These are phyloP conservation scores for Agrilus planipennis DNA, from an alignment of 1,140 invertebrate genomes.

Conservation along the genomic window DNA sequence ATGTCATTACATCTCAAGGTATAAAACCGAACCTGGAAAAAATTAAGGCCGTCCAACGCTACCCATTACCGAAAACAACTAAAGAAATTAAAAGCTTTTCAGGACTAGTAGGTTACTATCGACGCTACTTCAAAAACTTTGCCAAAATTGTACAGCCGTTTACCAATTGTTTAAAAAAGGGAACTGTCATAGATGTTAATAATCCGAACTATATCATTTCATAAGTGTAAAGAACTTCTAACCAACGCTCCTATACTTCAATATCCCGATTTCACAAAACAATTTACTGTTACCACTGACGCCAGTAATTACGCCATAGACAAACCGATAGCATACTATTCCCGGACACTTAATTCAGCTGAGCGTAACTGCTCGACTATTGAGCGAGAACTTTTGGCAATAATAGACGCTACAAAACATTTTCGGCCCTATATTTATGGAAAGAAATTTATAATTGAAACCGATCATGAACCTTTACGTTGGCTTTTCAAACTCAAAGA, in stretches of 20 bases:
- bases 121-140: too few relatives aligned
- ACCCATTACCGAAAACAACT: too few relatives aligned
- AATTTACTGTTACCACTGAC: not conserved
- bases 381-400: slow-evolving; percentile 36
- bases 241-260: slow-evolving; percentile 3
- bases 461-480: slow-evolving; percentile 35
- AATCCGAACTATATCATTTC: slow-evolving; percentile 11
- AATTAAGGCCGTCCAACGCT: too few relatives aligned
- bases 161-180: slow-evolving; percentile 20
- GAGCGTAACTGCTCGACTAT: slow-evolving; percentile 35
- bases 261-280: slow-evolving; percentile 6
- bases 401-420: slow-evolving; percentile 32
- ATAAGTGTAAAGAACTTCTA: slow-evolving; percentile 12
- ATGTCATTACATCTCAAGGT: too few relatives aligned
- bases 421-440: slow-evolving; percentile 32
- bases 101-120: too few relatives aligned
- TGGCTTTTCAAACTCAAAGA: slow-evolving; percentile 35
- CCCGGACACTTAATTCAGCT: not conserved
- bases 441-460: slow-evolving; percentile 33
- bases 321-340: not conserved
- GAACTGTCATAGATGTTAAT: not conserved
- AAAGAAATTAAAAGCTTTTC: too few relatives aligned
- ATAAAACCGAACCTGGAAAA: too few relatives aligned
- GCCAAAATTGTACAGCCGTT: too few relatives aligned
- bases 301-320: not conserved